Evolutionary conservation across 1,140 invertebrate species (phyloP), one percentile per base, ranked within the genome.

Genomic region (Heliothis subflexa): DNA sequence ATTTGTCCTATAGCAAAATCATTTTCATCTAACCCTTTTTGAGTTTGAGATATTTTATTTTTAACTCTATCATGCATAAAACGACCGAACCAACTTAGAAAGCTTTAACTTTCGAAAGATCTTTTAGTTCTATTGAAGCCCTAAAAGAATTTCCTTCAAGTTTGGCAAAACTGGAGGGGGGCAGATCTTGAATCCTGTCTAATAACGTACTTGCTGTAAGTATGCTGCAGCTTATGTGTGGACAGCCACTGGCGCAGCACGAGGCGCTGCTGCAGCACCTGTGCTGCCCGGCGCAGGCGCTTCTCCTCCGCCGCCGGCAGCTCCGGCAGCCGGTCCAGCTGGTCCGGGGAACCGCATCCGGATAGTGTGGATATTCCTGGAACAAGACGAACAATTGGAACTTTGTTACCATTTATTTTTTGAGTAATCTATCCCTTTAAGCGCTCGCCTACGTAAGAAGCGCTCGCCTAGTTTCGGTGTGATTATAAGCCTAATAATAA

Each of bases 301-400:
- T 97, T 96, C 90, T 97, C 97, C 93, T 98, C 97, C 68, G 97
- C 96, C n/a, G 96, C 96, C 78, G 97, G 97, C 82, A 98, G 91
- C 95, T 97, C 96, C 25, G 97, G 97, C 82, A 98, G 93, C 64
- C 96, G 95, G 79, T 96, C 96, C 83, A 97, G 93, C 84, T 95
- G 95, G 62, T 96, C 96, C 18, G 95, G 95, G 82, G 96, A 95
- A 13, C 96, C 97, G 85, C 97, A 97, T 83, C 96, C 97, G 21
- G 97, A 97, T 77, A 98, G 92, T 80, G 97, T 97, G 50, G 97
- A 97, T 84, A 98, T 98, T 80, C 97, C 97, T 98, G 91, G 14
- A 82, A 81, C 45, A 82, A 81, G 16, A 57, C 16, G 21, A 16
- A 14, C 55, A 47, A 4, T 13, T n/a, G 10, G 16, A 47, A 47